Conservation (phyloP, 2,113 vertebrate genomes). For the Bungarus multicinctus region DNA sequence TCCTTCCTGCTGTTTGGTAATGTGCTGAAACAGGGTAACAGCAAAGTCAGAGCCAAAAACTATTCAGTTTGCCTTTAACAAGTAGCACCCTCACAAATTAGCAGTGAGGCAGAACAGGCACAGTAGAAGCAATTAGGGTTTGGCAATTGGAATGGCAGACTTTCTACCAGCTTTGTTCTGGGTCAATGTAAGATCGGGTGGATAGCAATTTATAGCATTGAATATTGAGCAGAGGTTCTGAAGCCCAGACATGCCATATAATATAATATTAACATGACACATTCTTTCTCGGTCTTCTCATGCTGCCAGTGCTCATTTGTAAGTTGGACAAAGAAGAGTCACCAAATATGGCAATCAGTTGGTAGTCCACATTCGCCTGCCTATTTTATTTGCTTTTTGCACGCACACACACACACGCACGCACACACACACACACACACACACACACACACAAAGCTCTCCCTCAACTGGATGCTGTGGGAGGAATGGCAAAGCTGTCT, state of each 20-base stretch:
- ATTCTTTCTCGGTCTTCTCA: not conserved
- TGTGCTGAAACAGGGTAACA: not conserved
- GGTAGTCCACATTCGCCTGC: not conserved
- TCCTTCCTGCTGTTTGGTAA: not conserved
- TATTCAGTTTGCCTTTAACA: not conserved
- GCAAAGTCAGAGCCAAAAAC: not conserved
- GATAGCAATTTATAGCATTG: not conserved
- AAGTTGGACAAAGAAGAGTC: not conserved
- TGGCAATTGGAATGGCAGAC: not conserved
- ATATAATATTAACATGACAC: not conserved
- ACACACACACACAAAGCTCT: not conserved
- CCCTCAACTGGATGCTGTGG: not conserved
- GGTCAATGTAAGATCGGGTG: not conserved
- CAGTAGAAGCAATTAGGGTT: not conserved
- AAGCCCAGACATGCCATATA: not conserved
- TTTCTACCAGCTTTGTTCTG: not conserved
- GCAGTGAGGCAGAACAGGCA: not conserved
- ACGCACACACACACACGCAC: no score
- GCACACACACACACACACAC: not conserved
- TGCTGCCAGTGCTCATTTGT: not conserved
- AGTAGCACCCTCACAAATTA: not conserved
- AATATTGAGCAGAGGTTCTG: not conserved
- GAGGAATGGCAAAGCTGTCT: not conserved
- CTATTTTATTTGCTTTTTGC: not conserved
- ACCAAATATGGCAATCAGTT: not conserved